phyloP scores from a whole-genome alignment of 2,888 invertebrate species.

The Reticulitermes lucifugus region DNA sequence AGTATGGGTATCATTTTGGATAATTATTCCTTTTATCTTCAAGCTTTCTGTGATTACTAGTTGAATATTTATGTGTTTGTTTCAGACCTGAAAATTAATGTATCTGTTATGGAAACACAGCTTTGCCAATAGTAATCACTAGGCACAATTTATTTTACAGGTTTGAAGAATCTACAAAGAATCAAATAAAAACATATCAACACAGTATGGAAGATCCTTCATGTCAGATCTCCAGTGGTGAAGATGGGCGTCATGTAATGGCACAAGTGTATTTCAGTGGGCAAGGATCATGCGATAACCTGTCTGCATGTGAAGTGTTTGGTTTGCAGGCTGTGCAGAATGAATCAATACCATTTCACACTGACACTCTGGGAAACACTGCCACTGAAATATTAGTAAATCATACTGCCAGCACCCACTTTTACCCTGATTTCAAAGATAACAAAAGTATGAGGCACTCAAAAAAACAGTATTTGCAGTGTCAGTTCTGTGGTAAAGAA shows the following conservation, averaged over 20 bases:
- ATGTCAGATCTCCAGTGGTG: neutral
- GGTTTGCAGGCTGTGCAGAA: neutral
- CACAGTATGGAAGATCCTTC: neutral
- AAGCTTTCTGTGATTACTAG: too few species aligned
- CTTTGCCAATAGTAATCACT: constrained; percentile 14
- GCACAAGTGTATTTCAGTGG: neutral
- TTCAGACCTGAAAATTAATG: neutral
- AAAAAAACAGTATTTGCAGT: neutral
- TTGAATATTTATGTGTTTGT: neutral
- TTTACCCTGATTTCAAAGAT: neutral
- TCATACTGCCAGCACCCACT: neutral
- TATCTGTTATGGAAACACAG: neutral
- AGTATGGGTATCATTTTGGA: too few species aligned
- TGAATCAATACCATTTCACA: neutral
- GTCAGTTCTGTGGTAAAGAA: neutral
- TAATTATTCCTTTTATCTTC: too few species aligned
- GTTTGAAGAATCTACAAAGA: constrained; percentile 1
- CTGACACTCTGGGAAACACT: neutral
- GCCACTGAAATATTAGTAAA: neutral
- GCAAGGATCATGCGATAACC: neutral
- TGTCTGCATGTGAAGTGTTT: neutral
- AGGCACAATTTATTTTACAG: constrained; percentile 10
- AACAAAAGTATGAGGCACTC: neutral
- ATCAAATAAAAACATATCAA: neutral
- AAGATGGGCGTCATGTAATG: neutral